Evolutionary conservation across 2,113 vertebrate species (phyloP).

Genomic region (Dasyurus viverrinus): DNA sequence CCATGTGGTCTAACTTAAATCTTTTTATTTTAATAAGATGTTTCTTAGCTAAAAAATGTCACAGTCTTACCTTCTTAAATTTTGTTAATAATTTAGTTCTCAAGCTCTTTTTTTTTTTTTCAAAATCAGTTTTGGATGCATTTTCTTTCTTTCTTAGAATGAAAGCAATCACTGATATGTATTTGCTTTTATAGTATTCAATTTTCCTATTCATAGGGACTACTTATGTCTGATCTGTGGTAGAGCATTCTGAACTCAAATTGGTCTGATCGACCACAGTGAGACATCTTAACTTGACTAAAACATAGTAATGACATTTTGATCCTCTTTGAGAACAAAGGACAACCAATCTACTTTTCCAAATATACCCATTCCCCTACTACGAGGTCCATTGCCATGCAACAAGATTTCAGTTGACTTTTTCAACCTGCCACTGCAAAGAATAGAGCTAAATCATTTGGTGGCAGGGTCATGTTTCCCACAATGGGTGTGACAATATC

Average conservation of each 20-base stretch:
- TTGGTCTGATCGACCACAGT: no score
- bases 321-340: no score
- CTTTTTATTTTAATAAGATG: background rate
- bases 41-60: background rate
- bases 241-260: no score
- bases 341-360: background rate
- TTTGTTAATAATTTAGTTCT: background rate
- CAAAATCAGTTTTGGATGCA: background rate
- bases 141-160: background rate
- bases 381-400: no score
- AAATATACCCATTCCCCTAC: background rate
- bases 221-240: no score
- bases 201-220: background rate
- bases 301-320: no score
- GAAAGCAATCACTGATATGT: background rate
- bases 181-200: background rate
- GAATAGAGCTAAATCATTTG: background rate
- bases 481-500: background rate
- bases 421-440: background rate
- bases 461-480: background rate
- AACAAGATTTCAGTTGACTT: background rate
- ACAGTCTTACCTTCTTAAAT: background rate
- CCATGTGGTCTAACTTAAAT: background rate
- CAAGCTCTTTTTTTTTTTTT: background rate
- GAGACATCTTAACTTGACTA: no score